Percentiles rank a stretch among this genome's conserved stretches.
Conservation (phyloP, 2,888 invertebrate species). For the Mesorhabditis spiculigera region DNA sequence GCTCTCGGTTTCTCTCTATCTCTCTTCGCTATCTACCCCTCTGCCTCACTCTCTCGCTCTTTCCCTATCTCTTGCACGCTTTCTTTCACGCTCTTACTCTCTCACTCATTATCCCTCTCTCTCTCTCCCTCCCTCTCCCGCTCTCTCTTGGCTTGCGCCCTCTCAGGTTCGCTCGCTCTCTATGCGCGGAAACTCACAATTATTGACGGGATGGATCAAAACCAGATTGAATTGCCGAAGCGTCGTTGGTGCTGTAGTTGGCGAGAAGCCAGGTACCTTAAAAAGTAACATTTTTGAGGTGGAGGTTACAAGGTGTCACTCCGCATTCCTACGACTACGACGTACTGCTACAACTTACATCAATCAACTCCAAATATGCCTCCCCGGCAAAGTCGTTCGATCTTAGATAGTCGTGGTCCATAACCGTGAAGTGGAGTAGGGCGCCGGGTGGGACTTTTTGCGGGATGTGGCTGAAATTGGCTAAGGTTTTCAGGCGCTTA, state of each 20-base stretch:
- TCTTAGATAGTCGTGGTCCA: constrained; percentile 94
- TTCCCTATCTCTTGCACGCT: too few relatives aligned
- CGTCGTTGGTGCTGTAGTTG: constrained; percentile 35
- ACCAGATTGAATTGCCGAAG: constrained; percentile 57
- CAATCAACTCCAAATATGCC: constrained; percentile 76
- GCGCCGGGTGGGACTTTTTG: constrained; percentile 61
- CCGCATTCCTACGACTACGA: neutral
- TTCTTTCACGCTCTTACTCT: too few relatives aligned
- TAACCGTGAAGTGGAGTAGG: constrained; percentile 86
- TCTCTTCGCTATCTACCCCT: too few relatives aligned
- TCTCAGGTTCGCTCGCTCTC: too few relatives aligned
- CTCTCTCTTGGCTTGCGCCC: too few relatives aligned
- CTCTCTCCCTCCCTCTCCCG: too few relatives aligned
- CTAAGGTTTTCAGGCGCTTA: neutral
- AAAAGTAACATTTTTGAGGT: neutral
- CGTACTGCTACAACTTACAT: constrained; percentile 28
- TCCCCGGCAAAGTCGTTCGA: constrained; percentile 96
- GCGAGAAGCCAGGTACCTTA: constrained; percentile 60
- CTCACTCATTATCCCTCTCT: too few relatives aligned
- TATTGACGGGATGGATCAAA: constrained; percentile 54
- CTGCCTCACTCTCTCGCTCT: too few relatives aligned
- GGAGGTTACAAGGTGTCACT: neutral
- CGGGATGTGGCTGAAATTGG: constrained; percentile 46
- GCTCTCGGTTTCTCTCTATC: neutral
- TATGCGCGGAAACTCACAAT: constrained; percentile 31